Percentiles rank a stretch among this genome's conserved stretches.
Evolutionary conservation across 2,113 vertebrate species (phyloP).

Genomic region (Phyllopteryx taeniolatus): DNA sequence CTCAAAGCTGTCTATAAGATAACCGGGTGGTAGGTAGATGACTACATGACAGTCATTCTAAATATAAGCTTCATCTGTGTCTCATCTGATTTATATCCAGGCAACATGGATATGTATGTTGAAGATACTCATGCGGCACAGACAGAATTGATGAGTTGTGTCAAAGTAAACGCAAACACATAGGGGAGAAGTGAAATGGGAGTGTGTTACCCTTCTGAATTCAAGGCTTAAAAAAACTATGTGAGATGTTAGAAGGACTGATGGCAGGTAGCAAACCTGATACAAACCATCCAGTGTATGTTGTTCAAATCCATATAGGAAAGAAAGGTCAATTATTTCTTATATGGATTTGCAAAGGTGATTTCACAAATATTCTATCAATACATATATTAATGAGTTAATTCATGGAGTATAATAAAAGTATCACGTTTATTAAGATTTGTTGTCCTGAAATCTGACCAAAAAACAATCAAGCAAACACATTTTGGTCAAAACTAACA

Average conservation of each 20-base stretch:
- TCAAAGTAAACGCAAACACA: constrained; percentile 4
- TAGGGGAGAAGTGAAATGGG: neutral
- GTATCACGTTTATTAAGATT: no score
- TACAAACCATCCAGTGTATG: no score
- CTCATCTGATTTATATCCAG: constrained; percentile 24
- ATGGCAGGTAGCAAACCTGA: no score
- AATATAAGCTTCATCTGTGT: constrained; percentile 30
- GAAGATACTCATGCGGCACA: constrained; percentile 1
- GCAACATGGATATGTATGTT: constrained; percentile 11
- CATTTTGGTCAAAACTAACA: no score
- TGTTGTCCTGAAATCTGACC: no score
- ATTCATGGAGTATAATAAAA: no score
- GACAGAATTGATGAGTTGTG: constrained; percentile 6
- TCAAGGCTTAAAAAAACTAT: constrained; percentile 3
- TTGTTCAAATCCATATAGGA: neutral
- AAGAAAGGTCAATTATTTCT: neutral
- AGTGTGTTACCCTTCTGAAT: neutral
- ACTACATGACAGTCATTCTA: constrained; percentile 43
- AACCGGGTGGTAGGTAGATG: constrained; percentile 24
- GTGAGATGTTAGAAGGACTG: neutral
- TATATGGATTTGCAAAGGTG: no score
- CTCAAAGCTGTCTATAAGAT: constrained; percentile 52
- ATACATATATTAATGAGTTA: no score
- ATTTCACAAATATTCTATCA: no score
- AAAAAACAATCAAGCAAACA: no score